These are phyloP conservation scores for Bombus pyrosoma DNA, from an alignment of 1,140 invertebrate species.

Conservation along the genomic window DNA sequence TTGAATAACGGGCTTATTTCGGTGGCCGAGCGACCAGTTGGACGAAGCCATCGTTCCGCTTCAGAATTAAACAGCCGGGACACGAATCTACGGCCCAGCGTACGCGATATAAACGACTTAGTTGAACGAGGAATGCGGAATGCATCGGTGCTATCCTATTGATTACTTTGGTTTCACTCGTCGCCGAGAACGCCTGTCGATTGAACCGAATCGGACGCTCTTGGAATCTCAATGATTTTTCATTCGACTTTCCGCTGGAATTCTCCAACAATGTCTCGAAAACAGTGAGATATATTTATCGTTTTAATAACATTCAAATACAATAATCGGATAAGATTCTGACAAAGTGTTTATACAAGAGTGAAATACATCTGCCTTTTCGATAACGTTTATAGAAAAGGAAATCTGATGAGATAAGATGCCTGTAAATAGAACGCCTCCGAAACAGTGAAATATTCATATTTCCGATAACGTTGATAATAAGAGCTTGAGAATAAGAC, in stretches of 20 bases:
- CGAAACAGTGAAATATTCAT: too few relatives aligned
- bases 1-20: constrained; percentile 65
- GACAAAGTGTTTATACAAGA: background rate
- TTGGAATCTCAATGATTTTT: constrained; percentile 22
- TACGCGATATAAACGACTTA: constrained; percentile 36
- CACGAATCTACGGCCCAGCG: constrained; percentile 48
- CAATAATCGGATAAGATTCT: too few relatives aligned
- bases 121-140: constrained; percentile 20
- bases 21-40: constrained; percentile 10
- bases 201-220: background rate
- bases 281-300: background rate
- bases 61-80: constrained; percentile 36
- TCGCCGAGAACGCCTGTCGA: background rate
- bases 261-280: background rate
- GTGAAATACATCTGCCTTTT: background rate
- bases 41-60: constrained; percentile 50
- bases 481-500: too few relatives aligned
- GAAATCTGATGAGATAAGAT: too few relatives aligned
- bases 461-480: too few relatives aligned
- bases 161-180: constrained; percentile 43
- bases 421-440: too few relatives aligned
- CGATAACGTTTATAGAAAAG: background rate
- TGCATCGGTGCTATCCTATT: constrained; percentile 30
- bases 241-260: background rate
- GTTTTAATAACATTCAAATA: background rate